phyloP scores from a whole-genome alignment of 2,888 invertebrate species.

The Athripsodes cinereus region DNA sequence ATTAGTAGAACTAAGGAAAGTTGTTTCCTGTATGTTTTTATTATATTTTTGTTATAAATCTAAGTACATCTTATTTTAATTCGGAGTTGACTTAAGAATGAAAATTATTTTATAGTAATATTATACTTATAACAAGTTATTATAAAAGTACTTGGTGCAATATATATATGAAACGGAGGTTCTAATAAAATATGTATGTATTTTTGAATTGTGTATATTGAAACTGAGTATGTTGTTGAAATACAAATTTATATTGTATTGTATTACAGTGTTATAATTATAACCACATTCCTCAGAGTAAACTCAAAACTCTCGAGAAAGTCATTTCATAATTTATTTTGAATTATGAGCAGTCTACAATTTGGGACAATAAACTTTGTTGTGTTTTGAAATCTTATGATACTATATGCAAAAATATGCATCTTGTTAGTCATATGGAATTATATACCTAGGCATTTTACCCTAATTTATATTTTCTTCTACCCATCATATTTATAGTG shows the following conservation, averaged over 20 bases:
- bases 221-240: background rate
- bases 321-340: background rate
- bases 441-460: background rate
- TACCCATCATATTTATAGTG: too few relatives aligned
- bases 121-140: background rate
- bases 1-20: background rate
- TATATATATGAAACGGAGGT: background rate
- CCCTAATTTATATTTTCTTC: background rate
- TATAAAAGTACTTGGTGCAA: background rate
- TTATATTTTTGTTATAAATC: background rate
- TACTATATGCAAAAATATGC: background rate
- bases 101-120: background rate
- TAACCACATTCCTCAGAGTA: background rate
- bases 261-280: background rate
- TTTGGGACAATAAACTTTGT: background rate
- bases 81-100: background rate
- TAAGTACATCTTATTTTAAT: background rate
- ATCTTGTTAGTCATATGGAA: background rate
- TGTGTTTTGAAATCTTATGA: slow-evolving; percentile 1
- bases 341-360: background rate
- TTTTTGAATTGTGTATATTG: background rate
- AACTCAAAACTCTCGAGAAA: background rate
- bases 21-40: background rate
- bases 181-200: background rate
- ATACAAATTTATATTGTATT: background rate